These are phyloP conservation scores for Calosoma granatense DNA, from an alignment of 1,140 invertebrate species.

Conservation along the genomic window DNA sequence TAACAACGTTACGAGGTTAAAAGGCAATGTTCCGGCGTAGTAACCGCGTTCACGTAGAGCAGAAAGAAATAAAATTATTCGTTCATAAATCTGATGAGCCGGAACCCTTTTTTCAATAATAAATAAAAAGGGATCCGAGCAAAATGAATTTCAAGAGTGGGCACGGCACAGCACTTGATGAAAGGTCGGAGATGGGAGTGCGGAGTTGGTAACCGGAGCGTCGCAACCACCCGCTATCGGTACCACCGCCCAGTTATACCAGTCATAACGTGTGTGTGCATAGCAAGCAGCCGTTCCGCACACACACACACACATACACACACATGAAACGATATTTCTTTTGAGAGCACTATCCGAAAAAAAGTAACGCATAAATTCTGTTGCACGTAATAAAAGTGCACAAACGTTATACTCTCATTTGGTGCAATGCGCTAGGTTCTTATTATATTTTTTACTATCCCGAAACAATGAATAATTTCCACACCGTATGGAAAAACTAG, in stretches of 20 bases:
- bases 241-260: too few relatives aligned
- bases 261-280: too few relatives aligned
- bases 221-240: too few relatives aligned
- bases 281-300: not conserved
- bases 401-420: not conserved
- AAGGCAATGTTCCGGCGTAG: not conserved
- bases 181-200: too few relatives aligned
- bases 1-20: conserved; percentile 4
- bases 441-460: conserved; percentile 1
- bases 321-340: conserved; percentile 6
- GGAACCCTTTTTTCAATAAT: conserved; percentile 17
- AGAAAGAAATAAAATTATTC: conserved; percentile 16
- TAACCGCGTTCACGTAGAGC: not conserved
- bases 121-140: conserved; percentile 16
- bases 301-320: not conserved
- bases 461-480: not conserved
- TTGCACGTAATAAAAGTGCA: conserved; percentile 4
- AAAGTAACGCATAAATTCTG: not conserved
- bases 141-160: conserved; percentile 8
- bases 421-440: not conserved
- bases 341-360: conserved; percentile 1
- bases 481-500: too few relatives aligned
- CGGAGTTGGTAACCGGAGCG: too few relatives aligned
- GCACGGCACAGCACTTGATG: not conserved
- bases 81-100: conserved; percentile 17